phyloP scores from a whole-genome alignment of 2,797 vertebrate species.

The Bradypodion ventrale region DNA sequence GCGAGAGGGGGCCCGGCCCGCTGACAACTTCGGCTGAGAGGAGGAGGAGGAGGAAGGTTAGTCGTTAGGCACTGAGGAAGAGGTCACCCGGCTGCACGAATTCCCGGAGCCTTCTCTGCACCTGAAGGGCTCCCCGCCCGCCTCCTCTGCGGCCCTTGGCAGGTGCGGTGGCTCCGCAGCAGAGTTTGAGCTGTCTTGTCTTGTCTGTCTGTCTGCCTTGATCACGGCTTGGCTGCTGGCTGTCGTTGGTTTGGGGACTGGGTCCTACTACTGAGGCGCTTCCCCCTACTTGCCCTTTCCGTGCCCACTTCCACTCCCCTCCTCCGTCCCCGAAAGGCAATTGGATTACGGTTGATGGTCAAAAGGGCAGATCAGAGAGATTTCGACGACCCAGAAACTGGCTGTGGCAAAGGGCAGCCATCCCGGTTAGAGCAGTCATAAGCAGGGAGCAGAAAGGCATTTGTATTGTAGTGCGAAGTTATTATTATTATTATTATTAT shows the following conservation, averaged over 20 bases:
- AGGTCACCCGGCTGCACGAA: conserved; percentile 76
- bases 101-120: conserved; percentile 47
- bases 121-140: conserved; percentile 58
- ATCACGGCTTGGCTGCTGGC: no score
- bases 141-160: conserved; percentile 60
- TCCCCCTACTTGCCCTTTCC: background rate
- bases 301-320: background rate
- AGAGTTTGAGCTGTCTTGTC: no score
- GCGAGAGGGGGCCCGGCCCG: no score
- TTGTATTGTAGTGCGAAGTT: conserved; percentile 72
- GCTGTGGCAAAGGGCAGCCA: conserved; percentile 52
- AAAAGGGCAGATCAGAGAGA: conserved; percentile 46
- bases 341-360: conserved; percentile 54
- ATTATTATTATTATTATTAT: no score
- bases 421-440: conserved; percentile 55
- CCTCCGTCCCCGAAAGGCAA: background rate
- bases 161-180: conserved; percentile 40
- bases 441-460: conserved; percentile 65
- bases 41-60: conserved; percentile 6
- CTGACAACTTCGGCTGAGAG: conserved; percentile 70
- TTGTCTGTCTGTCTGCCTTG: no score
- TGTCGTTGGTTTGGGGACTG: no score
- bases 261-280: background rate
- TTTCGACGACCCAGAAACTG: conserved; percentile 67
- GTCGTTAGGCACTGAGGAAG: conserved; percentile 70